phyloP scores from a whole-genome alignment of 2,113 vertebrate species.

The Burhinus bistriatus region DNA sequence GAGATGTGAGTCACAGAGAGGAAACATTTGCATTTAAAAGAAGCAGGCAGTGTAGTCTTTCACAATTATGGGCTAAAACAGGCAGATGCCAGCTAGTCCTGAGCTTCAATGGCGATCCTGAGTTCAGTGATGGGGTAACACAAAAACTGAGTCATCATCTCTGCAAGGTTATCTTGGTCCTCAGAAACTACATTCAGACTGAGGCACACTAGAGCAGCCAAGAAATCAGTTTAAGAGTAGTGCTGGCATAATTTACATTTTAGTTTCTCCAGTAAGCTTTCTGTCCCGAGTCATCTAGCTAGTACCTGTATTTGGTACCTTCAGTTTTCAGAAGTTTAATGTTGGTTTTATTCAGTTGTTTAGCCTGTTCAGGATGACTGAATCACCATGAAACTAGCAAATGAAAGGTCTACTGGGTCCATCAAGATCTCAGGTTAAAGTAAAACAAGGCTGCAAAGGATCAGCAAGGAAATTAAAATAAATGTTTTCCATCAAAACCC shows the following conservation, averaged over 20 bases:
- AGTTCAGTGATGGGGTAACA: not conserved
- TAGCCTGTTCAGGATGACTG: not conserved
- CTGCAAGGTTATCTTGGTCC: not conserved
- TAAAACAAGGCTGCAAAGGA: not conserved
- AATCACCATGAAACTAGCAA: not conserved
- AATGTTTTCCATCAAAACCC: not conserved
- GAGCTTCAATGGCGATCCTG: not conserved
- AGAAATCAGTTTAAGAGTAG: not conserved
- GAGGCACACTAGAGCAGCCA: not conserved
- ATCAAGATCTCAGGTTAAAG: not conserved
- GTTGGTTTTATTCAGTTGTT: not conserved
- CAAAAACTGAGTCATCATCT: not conserved
- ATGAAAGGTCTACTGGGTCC: not conserved
- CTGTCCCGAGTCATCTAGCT: not conserved
- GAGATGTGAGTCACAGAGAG: slow-evolving; percentile 31
- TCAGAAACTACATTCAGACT: not conserved
- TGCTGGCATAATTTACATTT: not conserved
- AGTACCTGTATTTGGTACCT: not conserved
- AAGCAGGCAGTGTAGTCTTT: not conserved
- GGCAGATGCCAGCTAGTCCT: not conserved
- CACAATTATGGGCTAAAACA: not conserved
- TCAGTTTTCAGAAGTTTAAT: not conserved
- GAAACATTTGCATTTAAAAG: slow-evolving; percentile 58
- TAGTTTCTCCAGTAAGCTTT: not conserved
- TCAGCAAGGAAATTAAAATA: not conserved